Conservation (phyloP, 2,113 vertebrate genomes). For the Suricata suricatta region DNA sequence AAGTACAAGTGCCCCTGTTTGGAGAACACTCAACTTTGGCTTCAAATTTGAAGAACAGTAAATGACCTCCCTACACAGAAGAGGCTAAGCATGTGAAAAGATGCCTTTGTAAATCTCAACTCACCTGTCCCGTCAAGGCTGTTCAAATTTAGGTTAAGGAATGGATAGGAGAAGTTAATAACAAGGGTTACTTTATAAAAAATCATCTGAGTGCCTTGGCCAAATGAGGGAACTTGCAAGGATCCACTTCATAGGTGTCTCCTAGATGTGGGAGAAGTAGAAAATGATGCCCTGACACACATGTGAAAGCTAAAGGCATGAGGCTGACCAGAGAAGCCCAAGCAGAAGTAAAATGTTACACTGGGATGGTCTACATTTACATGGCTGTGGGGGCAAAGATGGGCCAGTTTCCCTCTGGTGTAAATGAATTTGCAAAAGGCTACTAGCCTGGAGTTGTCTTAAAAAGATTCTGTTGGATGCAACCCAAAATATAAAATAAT, state of each 20-base stretch:
- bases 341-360: not conserved
- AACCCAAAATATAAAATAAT: not conserved
- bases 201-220: not conserved
- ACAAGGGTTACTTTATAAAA: not conserved
- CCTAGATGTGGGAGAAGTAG: not conserved
- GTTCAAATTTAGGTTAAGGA: not conserved
- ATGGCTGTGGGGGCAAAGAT: not conserved
- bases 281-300: not conserved
- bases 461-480: not conserved
- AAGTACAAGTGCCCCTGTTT: not conserved
- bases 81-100: not conserved
- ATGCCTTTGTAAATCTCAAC: not conserved
- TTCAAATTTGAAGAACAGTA: not conserved
- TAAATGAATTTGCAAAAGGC: not conserved
- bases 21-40: too few species aligned
- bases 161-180: not conserved
- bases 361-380: not conserved
- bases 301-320: not conserved
- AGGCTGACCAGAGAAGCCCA: not conserved
- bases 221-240: not conserved
- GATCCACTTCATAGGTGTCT: not conserved
- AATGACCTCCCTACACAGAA: not conserved
- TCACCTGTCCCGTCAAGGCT: not conserved
- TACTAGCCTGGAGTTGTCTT: not conserved
- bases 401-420: not conserved